Percentiles rank a stretch among this genome's conserved stretches.
Conservation (phyloP, 2,888 invertebrate species). For the Lymantria monacha region DNA sequence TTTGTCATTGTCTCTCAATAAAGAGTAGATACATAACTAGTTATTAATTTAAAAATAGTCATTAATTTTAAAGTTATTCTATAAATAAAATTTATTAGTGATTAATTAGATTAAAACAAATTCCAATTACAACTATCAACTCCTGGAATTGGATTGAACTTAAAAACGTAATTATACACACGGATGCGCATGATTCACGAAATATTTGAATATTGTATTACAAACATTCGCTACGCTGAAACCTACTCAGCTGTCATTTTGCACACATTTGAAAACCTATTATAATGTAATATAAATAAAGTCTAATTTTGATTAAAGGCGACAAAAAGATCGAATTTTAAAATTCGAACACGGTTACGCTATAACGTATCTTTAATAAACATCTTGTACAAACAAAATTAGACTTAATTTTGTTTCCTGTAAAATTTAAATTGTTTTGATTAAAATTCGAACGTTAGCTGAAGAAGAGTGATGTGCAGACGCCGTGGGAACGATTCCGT, state of each 20-base stretch:
- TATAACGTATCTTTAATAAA: constrained; percentile 46
- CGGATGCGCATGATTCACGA: constrained; percentile 71
- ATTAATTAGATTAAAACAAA: background rate
- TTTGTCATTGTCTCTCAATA: no score
- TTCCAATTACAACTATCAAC: constrained; percentile 28
- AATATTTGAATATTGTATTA: constrained; percentile 65
- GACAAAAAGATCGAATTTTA: constrained; percentile 32
- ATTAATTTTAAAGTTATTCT: background rate
- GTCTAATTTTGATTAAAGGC: background rate
- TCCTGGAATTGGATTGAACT: constrained; percentile 60
- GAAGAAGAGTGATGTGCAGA: constrained; percentile 63
- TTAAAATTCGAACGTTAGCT: constrained; percentile 27
- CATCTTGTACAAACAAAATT: constrained; percentile 26
- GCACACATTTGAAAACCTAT: constrained; percentile 6
- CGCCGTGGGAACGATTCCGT: constrained; percentile 72
- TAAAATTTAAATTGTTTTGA: constrained; percentile 38
- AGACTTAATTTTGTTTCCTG: constrained; percentile 11
- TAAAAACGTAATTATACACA: constrained; percentile 71
- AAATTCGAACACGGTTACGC: constrained; percentile 51
- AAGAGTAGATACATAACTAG: no score
- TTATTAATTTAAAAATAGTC: no score
- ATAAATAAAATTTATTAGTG: background rate
- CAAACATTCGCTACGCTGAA: constrained; percentile 54
- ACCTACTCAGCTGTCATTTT: constrained; percentile 31
- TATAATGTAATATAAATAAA: accelerated